Evolutionary conservation across 2,797 vertebrate genomes (phyloP).

Genomic region (Cichlasoma orientale): DNA sequence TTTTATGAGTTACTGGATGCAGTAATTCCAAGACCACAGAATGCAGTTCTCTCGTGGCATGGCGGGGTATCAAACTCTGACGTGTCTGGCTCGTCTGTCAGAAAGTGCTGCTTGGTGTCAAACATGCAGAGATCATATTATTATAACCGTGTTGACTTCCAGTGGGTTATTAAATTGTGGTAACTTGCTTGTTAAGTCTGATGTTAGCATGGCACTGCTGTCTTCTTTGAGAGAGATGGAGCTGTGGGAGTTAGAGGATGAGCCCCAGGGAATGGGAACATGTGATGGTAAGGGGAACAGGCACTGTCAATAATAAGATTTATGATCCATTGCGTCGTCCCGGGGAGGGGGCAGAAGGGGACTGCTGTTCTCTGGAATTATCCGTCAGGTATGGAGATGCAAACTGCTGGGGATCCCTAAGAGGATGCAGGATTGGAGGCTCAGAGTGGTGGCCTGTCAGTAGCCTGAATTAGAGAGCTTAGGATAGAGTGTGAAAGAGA

Average conservation of each 20-base stretch:
- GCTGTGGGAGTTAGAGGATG: conserved; percentile 73
- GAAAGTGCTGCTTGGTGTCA: conserved; percentile 48
- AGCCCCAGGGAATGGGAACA: conserved; percentile 73
- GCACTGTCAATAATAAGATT: conserved; percentile 84
- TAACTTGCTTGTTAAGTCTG: conserved; percentile 73
- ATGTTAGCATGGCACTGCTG: conserved; percentile 62
- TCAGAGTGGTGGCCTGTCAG: conserved; percentile 55
- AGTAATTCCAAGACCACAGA: conserved; percentile 40
- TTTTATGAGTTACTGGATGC: conserved; percentile 15
- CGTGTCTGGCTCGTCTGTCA: conserved; percentile 46
- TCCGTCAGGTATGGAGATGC: conserved; percentile 60
- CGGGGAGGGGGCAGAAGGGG: conserved; percentile 58
- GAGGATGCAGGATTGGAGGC: conserved; percentile 45
- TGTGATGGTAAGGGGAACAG: conserved; percentile 53
- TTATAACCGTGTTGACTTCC: conserved; percentile 49
- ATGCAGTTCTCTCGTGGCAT: conserved; percentile 29
- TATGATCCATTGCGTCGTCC: conserved; percentile 75
- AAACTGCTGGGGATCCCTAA: conserved; percentile 58
- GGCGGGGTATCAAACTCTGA: conserved; percentile 30
- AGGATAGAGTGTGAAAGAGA: conserved; percentile 19
- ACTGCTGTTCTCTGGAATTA: conserved; percentile 71
- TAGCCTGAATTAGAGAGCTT: conserved; percentile 62
- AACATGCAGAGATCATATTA: conserved; percentile 54
- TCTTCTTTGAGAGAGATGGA: conserved; percentile 46
- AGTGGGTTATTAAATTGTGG: conserved; percentile 62